Evolutionary conservation across 2,797 vertebrate genomes (phyloP).

Genomic region (Enteromius mattozi): DNA sequence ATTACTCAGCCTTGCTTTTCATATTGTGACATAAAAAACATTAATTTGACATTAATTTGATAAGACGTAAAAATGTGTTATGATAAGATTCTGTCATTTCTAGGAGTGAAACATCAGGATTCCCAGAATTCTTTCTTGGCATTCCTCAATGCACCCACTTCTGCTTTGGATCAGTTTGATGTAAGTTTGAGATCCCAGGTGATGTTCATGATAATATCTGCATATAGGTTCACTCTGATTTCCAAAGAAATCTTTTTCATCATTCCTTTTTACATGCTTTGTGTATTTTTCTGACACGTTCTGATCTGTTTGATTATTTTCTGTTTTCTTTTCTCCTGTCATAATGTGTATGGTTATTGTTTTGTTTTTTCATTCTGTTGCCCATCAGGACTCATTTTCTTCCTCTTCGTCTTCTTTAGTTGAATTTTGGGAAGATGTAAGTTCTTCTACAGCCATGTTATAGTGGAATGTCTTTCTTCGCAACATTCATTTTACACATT

Average conservation of each 20-base stretch:
- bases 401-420: slow-evolving; percentile 96
- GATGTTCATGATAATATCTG: background rate
- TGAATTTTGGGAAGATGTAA: slow-evolving; percentile 98
- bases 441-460: slow-evolving; percentile 70
- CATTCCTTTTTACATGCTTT: background rate
- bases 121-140: slow-evolving; percentile 99
- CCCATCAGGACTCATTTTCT: slow-evolving; percentile 93
- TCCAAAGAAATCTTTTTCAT: background rate
- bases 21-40: background rate
- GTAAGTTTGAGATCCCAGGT: slow-evolving; percentile 79
- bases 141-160: slow-evolving; percentile 96
- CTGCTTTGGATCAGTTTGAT: slow-evolving; percentile 95
- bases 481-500: background rate
- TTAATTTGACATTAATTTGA: background rate
- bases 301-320: slow-evolving; percentile 51
- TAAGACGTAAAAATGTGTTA: background rate
- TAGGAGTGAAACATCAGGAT: slow-evolving; percentile 98
- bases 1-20: slow-evolving; percentile 61
- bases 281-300: background rate
- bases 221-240: background rate
- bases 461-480: background rate
- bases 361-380: slow-evolving; percentile 78
- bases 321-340: slow-evolving; percentile 49
- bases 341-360: slow-evolving; percentile 66
- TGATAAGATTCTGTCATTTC: slow-evolving; percentile 24